Conservation (phyloP, 2,113 vertebrate species). For the Nothoprocta perdicaria region DNA sequence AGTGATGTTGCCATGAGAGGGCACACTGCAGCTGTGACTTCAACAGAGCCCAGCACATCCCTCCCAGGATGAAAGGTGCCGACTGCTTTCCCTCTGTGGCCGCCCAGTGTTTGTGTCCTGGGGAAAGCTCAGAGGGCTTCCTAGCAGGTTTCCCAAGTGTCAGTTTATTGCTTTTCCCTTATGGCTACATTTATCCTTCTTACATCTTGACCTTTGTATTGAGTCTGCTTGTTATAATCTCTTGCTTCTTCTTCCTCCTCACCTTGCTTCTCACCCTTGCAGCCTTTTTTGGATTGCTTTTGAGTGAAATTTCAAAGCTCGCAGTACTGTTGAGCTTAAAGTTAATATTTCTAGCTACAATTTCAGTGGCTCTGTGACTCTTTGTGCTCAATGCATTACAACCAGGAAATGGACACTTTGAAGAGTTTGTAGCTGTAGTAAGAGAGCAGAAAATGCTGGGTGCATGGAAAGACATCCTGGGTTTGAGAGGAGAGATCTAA, state of each 20-base stretch:
- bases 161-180: neutral
- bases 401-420: neutral
- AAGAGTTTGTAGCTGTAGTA: neutral
- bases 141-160: neutral
- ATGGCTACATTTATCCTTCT: neutral
- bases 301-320: neutral
- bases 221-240: neutral
- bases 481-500: neutral
- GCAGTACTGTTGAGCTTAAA: neutral
- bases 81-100: neutral
- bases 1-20: constrained; percentile 61
- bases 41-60: neutral
- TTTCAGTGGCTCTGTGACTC: neutral
- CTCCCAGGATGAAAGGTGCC: neutral
- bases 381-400: neutral
- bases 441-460: neutral
- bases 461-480: neutral
- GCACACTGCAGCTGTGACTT: constrained; percentile 48
- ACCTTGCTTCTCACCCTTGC: neutral
- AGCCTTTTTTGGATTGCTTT: neutral
- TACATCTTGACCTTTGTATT: neutral
- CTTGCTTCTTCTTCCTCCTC: neutral
- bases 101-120: neutral
- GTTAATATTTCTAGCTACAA: neutral
- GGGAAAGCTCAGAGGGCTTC: neutral